Conservation (phyloP, 2,797 vertebrate genomes). For the Enteromius radiatus region DNA sequence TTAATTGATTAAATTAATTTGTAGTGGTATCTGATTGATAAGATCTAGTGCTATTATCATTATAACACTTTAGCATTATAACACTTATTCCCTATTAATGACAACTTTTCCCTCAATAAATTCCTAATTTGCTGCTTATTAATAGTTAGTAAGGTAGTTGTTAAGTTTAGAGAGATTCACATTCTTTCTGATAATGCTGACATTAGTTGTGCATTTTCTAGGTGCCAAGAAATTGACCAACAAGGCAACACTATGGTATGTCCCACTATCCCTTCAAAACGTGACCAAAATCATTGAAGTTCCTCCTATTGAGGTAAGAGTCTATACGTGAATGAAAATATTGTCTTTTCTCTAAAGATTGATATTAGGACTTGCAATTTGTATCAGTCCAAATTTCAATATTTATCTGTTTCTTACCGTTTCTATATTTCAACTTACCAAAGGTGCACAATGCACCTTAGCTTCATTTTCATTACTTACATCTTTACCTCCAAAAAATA, state of each 20-base stretch:
- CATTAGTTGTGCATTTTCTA: constrained; percentile 64
- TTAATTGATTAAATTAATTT: background rate
- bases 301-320: constrained; percentile 88
- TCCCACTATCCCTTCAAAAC: constrained; percentile 88
- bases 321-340: background rate
- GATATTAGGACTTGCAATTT: background rate
- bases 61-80: too few relatives aligned
- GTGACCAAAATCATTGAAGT: constrained; percentile 91
- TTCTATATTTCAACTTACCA: background rate
- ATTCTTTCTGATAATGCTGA: background rate
- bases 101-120: too few relatives aligned
- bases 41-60: background rate
- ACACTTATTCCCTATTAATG: too few relatives aligned
- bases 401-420: background rate
- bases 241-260: constrained; percentile 93
- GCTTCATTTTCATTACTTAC: background rate
- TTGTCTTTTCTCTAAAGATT: background rate
- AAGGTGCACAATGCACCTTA: background rate
- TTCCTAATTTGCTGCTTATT: too few relatives aligned
- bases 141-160: too few relatives aligned
- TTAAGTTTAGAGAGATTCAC: background rate
- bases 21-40: background rate
- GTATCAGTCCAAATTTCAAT: background rate
- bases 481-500: background rate
- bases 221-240: constrained; percentile 90